Evolutionary conservation across 2,888 invertebrate genomes (phyloP), one percentile per base, ranked within the genome.

Genomic region (Heliconius aoede): DNA sequence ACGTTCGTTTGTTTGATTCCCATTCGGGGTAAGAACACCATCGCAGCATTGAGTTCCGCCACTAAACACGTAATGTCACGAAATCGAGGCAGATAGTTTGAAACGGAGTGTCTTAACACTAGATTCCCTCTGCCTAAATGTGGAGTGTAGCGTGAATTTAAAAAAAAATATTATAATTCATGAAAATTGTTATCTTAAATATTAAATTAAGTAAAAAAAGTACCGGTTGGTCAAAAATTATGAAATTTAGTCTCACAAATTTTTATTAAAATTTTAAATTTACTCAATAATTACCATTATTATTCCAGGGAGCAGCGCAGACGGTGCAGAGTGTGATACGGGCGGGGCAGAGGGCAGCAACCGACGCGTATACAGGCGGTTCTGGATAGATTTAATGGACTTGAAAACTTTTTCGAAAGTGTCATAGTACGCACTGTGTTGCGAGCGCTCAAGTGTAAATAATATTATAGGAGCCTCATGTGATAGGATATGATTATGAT

Each of bases 301-400:
- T 65, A 95, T 95, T 72, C 95, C 95, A 97, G 97, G 97, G 97
- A 83, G 97, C 97, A 81, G 96, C 97, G 30, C 95, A 96, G 84
- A 96, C 96, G 30, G 95, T 97, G 81, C 96, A 96, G 88, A 95
- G 94, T 77, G 95, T 96, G 80, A 95, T 96, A 78, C 92, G 95
- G 78, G 95, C 95, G 7, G 95, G 95, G 58, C 95, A 95, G 81
- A 87, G 94, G 78, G 93, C 90, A 3, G 94, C 95, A 11, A 90
- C 94, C 1, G 95, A 95, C 79, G 94, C 89, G 74, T 94, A 95
- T 86, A 85, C 88, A 32, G 91, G 88, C 78, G 95, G 95, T 3
- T 94, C 94, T 0, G 94, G 91, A 26, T 91, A 90, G 75, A 72
- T 58, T 76, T 60, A 15, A 65, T 65, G 36, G 65, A 65, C 65